phyloP scores from a whole-genome alignment of 2,888 invertebrate species.

The Drosophila suboccidentalis region DNA sequence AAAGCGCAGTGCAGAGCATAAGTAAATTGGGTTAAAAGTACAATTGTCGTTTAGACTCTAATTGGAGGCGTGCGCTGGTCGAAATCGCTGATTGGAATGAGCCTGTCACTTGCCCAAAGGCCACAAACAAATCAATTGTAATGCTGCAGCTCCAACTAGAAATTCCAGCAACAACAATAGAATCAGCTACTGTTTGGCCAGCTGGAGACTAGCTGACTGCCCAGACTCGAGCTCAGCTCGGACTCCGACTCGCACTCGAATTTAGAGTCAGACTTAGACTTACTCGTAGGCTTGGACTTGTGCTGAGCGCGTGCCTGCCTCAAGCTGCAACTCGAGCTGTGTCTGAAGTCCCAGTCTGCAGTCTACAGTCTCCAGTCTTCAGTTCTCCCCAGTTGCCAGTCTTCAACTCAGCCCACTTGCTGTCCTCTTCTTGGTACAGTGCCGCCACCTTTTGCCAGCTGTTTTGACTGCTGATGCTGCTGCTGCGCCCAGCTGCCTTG shows the following conservation, averaged over 20 bases:
- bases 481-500: slow-evolving; percentile 38
- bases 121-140: slow-evolving; percentile 75
- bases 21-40: slow-evolving; percentile 79
- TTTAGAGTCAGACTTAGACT: slow-evolving; percentile 17
- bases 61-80: slow-evolving; percentile 76
- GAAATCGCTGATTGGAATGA: slow-evolving; percentile 68
- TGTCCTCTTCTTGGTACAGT: slow-evolving; percentile 70
- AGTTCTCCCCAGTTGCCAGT: slow-evolving; percentile 8
- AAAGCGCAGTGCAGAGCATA: slow-evolving; percentile 44
- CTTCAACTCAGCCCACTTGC: slow-evolving; percentile 51
- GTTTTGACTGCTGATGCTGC: slow-evolving; percentile 38
- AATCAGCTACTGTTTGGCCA: slow-evolving; percentile 68
- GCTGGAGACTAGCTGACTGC: slow-evolving; percentile 37
- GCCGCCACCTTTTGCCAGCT: slow-evolving; percentile 76
- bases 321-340: slow-evolving; percentile 20
- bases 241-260: too few species aligned
- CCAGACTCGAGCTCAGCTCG: background rate
- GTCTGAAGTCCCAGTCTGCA: slow-evolving; percentile 16
- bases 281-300: slow-evolving; percentile 23
- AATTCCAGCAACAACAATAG: slow-evolving; percentile 12
- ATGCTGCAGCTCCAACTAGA: slow-evolving; percentile 15
- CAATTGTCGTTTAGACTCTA: slow-evolving; percentile 79
- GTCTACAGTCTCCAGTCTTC: background rate
- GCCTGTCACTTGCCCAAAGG: slow-evolving; percentile 75
- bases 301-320: slow-evolving; percentile 56